phyloP scores from a whole-genome alignment of 2,888 invertebrate genomes.

The Chymomyza fuscimana region DNA sequence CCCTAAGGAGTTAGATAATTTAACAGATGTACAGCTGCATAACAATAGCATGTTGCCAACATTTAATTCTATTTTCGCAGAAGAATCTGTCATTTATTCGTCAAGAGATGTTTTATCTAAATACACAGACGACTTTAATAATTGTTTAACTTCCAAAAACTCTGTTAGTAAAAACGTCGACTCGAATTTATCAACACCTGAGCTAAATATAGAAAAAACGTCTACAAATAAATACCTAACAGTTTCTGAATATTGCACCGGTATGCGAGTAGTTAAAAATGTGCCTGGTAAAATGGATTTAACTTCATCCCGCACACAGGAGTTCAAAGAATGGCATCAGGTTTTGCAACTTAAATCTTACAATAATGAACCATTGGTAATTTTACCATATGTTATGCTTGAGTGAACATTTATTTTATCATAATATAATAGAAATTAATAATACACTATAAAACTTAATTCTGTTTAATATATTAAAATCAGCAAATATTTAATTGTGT shows the following conservation, averaged over 20 bases:
- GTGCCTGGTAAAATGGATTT: constrained; percentile 54
- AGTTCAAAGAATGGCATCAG: constrained; percentile 95
- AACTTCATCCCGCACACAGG: constrained; percentile 60
- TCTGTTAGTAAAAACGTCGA: constrained; percentile 5
- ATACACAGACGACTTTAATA: too few relatives aligned
- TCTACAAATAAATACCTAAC: constrained; percentile 19
- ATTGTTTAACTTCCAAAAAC: constrained; percentile 26
- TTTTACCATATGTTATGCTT: constrained; percentile 98
- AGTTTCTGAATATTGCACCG: constrained; percentile 67
- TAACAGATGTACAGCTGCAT: constrained; percentile 41
- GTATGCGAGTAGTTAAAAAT: constrained; percentile 56
- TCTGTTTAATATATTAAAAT: neutral
- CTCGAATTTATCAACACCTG: neutral
- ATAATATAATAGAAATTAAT: neutral
- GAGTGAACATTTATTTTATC: constrained; percentile 82
- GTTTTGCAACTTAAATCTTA: constrained; percentile 87
- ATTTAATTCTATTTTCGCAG: constrained; percentile 70
- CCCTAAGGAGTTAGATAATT: neutral
- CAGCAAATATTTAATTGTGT: too few relatives aligned
- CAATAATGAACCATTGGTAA: constrained; percentile 90
- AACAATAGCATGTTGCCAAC: constrained; percentile 73
- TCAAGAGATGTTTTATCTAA: too few relatives aligned
- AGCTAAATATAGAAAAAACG: neutral
- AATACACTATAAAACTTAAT: too few relatives aligned
- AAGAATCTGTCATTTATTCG: constrained; percentile 16